Evolutionary conservation across 2,797 vertebrate species (phyloP), one percentile per base, ranked within the genome.

Genomic region (Periparus ater): DNA sequence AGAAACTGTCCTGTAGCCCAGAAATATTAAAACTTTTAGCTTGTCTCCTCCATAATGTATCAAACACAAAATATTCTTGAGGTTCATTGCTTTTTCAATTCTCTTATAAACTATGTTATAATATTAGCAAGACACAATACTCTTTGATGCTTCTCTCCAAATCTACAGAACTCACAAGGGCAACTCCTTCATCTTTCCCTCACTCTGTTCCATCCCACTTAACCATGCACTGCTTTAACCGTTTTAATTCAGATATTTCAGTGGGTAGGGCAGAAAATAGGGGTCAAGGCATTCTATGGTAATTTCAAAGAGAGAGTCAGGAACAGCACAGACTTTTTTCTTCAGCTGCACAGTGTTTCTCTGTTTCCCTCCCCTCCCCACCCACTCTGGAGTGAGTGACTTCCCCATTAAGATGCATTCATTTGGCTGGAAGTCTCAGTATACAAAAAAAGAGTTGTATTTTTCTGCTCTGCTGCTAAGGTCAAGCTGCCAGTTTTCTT

Each of bases 401-500:
- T 94, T 88, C 14, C 10, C 20, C 9, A 45, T 58, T 61, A 65
- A 62, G 38, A 61, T 45, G n/a, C 22, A 27, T 57, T 85, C 50
- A 16, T 92, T 86, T 72, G 13, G 10, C 54, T 55, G n/a, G 50
- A 77, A 78, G 17, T 67, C 65, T 71, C 17, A 45, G 19, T 6
- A 10, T 50, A 62, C 34, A 51, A 4, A 78, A 54, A 78, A 42
- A 54, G n/a, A 85, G 17, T 42, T 73, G 6, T 77, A 34, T 54
- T 80, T 92, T 94, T 94, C 73, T 84, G 51, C 76, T 92, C n/a
- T 29, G 5, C 30, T 81, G 79, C 51, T 81, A 78, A 88, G 89
- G 85, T 88, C 88, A 94, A 94, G 55, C 84, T 89, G 55, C 34
- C 71, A 58, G 62, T 55, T 92, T 89, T 85, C 47, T 65, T 82